Conservation (phyloP, 2,888 invertebrate genomes). For the Spodoptera littoralis region DNA sequence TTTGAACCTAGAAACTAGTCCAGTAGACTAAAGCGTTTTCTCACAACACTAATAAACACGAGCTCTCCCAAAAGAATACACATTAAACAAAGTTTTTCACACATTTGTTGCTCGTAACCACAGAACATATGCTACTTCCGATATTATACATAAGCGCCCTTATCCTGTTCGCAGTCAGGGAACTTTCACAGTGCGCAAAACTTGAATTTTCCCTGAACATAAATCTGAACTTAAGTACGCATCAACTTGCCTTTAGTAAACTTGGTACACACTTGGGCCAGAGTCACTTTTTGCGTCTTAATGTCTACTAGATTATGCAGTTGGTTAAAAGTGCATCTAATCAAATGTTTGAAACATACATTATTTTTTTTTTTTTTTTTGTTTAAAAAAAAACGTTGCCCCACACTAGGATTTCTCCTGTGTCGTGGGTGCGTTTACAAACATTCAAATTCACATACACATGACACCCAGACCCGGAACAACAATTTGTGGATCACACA, state of each 20-base stretch:
- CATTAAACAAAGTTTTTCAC: slow-evolving; percentile 12
- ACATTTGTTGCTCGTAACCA: slow-evolving; percentile 31
- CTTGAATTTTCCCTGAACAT: slow-evolving; percentile 50
- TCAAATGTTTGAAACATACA: too few species aligned
- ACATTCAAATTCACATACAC: too few species aligned
- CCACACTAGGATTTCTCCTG: too few species aligned
- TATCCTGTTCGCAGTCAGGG: slow-evolving; percentile 24
- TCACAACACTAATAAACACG: too few species aligned
- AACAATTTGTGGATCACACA: too few species aligned
- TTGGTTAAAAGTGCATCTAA: neutral
- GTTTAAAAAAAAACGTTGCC: too few species aligned
- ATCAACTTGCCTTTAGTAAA: slow-evolving; percentile 45
- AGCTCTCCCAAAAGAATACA: neutral
- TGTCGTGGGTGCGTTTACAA: too few species aligned
- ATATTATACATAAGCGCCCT: slow-evolving; percentile 35
- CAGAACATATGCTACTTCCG: slow-evolving; percentile 38
- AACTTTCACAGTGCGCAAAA: slow-evolving; percentile 44
- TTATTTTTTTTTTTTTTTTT: too few species aligned
- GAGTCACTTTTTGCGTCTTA: slow-evolving; percentile 27
- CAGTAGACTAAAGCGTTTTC: too few species aligned
- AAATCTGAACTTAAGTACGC: slow-evolving; percentile 48
- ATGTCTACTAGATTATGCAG: slow-evolving; percentile 2
- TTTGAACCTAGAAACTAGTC: too few species aligned
- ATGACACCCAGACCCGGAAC: too few species aligned
- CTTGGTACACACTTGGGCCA: slow-evolving; percentile 18